phyloP scores from a whole-genome alignment of 1,140 invertebrate species.

The Aradophagus sp. region DNA sequence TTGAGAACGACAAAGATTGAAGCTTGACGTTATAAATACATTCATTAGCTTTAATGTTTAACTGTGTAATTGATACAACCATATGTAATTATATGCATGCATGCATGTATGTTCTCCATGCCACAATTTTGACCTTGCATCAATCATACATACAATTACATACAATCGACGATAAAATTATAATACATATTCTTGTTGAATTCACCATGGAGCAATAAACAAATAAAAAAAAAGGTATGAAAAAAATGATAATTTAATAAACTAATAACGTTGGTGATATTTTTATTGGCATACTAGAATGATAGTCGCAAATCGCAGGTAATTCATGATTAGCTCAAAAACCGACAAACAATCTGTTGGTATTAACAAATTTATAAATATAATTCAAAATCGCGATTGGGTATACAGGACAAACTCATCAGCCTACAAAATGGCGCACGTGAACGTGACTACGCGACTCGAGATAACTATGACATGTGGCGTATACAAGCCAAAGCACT shows the following conservation, averaged over 20 bases:
- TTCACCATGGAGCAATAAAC: neutral
- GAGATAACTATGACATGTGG: too few relatives aligned
- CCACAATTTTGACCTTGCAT: neutral
- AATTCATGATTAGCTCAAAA: conserved; percentile 16
- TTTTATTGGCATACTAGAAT: conserved; percentile 35
- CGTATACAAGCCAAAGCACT: too few relatives aligned
- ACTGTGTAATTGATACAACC: neutral
- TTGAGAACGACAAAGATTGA: neutral
- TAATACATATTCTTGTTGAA: conserved; percentile 5
- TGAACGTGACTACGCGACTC: too few relatives aligned
- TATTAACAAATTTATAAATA: too few relatives aligned
- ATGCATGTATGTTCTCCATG: conserved; percentile 3
- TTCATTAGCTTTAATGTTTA: neutral
- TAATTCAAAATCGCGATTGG: too few relatives aligned
- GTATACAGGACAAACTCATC: too few relatives aligned
- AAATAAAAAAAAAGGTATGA: conserved; percentile 6
- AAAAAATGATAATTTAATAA: neutral
- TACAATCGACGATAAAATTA: neutral
- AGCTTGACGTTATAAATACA: conserved; percentile 1
- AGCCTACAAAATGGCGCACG: too few relatives aligned
- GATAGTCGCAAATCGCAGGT: conserved; percentile 28
- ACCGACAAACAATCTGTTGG: conserved; percentile 16
- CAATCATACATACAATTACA: conserved; percentile 9
- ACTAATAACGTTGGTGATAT: conserved; percentile 16
- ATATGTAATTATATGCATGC: conserved; percentile 6